A percentile compares a stretch with the other conserved stretches of the same genome.
phyloP scores from a whole-genome alignment of 1,140 invertebrate species.

The Rhopalosiphum padi region DNA sequence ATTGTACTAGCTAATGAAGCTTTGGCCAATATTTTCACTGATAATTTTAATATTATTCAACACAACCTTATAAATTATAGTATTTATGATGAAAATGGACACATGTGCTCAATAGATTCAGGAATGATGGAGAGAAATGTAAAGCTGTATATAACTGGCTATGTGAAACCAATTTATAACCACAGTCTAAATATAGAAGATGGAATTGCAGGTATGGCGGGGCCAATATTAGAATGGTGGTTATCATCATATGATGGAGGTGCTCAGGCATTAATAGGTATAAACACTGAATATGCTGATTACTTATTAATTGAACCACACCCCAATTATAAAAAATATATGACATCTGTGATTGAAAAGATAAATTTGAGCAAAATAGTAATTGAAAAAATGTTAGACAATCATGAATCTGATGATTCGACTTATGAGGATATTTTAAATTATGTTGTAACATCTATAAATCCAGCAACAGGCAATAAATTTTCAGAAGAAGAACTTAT shows the following conservation, averaged over 20 bases:
- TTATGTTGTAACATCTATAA: conserved; percentile 67
- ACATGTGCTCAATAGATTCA: conserved; percentile 81
- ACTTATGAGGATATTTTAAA: conserved; percentile 81
- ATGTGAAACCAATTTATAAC: conserved; percentile 82
- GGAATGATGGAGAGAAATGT: conserved; percentile 82
- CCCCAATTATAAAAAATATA: conserved; percentile 74
- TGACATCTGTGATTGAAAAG: conserved; percentile 78
- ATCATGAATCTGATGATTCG: conserved; percentile 70
- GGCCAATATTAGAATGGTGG: conserved; percentile 89
- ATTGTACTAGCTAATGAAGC: neutral
- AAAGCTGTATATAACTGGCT: conserved; percentile 79
- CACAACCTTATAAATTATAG: conserved; percentile 64
- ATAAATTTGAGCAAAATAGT: conserved; percentile 82
- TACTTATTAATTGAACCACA: conserved; percentile 82
- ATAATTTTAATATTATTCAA: neutral
- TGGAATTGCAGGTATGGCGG: conserved; percentile 82
- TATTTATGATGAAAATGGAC: conserved; percentile 82
- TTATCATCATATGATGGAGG: conserved; percentile 84
- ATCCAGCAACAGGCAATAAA: conserved; percentile 69
- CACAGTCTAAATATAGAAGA: conserved; percentile 75
- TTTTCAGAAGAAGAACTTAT: conserved; percentile 81
- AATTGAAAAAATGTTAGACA: conserved; percentile 78
- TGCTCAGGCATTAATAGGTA: conserved; percentile 75
- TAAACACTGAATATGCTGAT: conserved; percentile 81
- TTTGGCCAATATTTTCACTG: neutral